A percentile compares a stretch with the other conserved stretches of the same genome.
phyloP scores from a whole-genome alignment of 2,888 invertebrate species.

The Himalopsyche tibetana region DNA sequence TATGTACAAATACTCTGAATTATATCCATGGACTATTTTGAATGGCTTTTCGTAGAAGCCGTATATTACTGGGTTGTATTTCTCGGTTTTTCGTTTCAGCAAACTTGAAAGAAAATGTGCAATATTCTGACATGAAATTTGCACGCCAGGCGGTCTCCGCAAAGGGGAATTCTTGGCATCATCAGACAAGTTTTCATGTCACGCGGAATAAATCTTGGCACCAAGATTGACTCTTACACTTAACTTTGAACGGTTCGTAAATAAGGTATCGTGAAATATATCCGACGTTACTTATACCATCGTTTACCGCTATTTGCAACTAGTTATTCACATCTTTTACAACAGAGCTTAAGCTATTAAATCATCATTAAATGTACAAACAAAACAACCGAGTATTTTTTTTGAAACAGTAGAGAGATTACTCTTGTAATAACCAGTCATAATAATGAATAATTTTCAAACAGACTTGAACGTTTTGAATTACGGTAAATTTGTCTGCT shows the following conservation, averaged over 20 bases:
- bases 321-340: background rate
- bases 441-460: too few species aligned
- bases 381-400: background rate
- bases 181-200: conserved; percentile 31
- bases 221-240: background rate
- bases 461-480: too few species aligned
- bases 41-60: background rate
- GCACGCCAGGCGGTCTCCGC: conserved; percentile 35
- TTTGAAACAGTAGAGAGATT: too few species aligned
- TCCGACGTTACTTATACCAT: background rate
- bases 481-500: too few species aligned
- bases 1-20: too few species aligned
- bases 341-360: background rate
- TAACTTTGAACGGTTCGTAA: conserved; percentile 25
- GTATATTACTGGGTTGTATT: background rate
- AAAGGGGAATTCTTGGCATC: conserved; percentile 28
- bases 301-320: background rate
- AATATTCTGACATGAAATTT: background rate
- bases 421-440: too few species aligned
- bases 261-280: conserved; percentile 13
- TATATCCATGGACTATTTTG: background rate
- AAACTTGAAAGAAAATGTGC: conserved; percentile 42
- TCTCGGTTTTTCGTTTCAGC: conserved; percentile 24
- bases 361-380: background rate
- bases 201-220: conserved; percentile 35